A percentile compares a stretch with the other conserved stretches of the same genome.
These are phyloP conservation scores for Bolinopsis microptera DNA, from an alignment of 37 sponge, comb jelly and placozoan species.

Conservation along the genomic window DNA sequence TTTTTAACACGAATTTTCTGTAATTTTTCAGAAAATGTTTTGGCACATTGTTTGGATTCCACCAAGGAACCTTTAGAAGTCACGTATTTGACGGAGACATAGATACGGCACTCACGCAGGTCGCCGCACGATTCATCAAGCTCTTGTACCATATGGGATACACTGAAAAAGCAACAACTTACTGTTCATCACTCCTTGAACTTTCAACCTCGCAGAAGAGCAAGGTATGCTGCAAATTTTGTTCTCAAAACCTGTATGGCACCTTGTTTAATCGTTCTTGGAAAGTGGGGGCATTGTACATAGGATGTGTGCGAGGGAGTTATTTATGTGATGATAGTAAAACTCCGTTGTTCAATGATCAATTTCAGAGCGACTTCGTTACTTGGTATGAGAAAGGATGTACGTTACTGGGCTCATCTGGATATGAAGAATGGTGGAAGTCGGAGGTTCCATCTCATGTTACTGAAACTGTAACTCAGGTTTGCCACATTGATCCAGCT, in stretches of 20 bases:
- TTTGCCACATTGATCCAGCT: neutral
- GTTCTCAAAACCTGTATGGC: no score
- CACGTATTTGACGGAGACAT: conserved; percentile 21
- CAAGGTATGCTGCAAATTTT: neutral
- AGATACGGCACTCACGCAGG: neutral
- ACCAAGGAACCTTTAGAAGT: neutral
- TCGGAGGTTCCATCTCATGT: neutral
- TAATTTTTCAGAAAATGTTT: conserved; percentile 32
- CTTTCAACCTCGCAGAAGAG: neutral
- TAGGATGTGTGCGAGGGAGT: no score
- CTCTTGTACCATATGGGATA: conserved; percentile 15
- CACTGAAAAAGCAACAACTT: neutral
- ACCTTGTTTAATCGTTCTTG: no score
- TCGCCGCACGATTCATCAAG: neutral
- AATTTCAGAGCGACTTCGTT: neutral
- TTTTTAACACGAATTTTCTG: no score
- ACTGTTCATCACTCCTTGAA: neutral
- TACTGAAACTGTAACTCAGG: neutral
- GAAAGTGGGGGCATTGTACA: no score
- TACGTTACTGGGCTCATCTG: neutral
- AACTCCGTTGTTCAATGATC: no score
- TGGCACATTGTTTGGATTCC: conserved; percentile 1
- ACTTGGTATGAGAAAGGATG: neutral
- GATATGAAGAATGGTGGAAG: conserved; percentile 33
- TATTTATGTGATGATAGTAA: no score